Evolutionary conservation across 2,113 vertebrate genomes (phyloP), one percentile per base, ranked within the genome.

Genomic region (Corapipo altera): DNA sequence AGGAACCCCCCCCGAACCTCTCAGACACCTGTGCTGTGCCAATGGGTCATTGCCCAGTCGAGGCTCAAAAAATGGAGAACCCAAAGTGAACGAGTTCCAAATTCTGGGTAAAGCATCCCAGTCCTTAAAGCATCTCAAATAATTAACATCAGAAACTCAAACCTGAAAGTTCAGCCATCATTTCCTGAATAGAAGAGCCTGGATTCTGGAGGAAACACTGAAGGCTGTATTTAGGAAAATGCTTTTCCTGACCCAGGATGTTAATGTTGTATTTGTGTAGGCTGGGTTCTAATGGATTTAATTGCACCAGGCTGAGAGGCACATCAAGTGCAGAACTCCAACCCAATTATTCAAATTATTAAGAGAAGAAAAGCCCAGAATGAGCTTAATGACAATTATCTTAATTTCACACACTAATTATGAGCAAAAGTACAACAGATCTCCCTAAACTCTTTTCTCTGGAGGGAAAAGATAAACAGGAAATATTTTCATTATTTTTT

Each of bases 311-410:
- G 1, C 55, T 54, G 54, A 32, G 61, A 67, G 64, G 46, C 65
- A 46, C 24, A 26, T 55, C 13, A 74, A 93, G 66, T 30, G 44
- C 67, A 82, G 61, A 35, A 15, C 67, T 43, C 48, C 46, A 59
- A 52, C 73, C 52, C 81, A 67, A 39, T 81, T 64, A 75, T 51
- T 46, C 30, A 8, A 71, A 27, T 44, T 20, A 91, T 55, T 83
- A 85, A 87, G 85, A 67, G 58, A 57, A 71, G 57, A 80, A 85
- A 70, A 89, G 16, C 52, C 69, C 59, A 81, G 52, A 82, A 87
- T 91, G n/a, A 86, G 52, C 52, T 84, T 59, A 41, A 76, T 66
- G 64, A 51, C 71, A 89, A 74, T 72, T 62, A 89, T 37, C 78
- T 85, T 85, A 18, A 81, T 93, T 74, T 57, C 51, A 55, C 35